Evolutionary conservation across 2,113 vertebrate genomes (phyloP).

Genomic region (Triplophysa siluroides): DNA sequence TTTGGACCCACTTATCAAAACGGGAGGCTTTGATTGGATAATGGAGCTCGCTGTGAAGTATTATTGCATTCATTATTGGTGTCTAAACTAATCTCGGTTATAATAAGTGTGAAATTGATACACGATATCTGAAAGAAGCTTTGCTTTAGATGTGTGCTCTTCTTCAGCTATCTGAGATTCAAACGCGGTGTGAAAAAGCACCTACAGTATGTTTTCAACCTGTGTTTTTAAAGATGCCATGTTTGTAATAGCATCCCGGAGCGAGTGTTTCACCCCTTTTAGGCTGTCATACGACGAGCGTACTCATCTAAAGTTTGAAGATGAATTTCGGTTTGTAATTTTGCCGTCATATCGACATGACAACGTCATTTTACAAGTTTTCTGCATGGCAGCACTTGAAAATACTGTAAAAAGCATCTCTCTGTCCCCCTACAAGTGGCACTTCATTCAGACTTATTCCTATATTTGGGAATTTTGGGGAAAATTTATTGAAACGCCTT

Average conservation of each 20-base stretch:
- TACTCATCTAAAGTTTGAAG: not conserved
- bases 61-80: constrained; percentile 28
- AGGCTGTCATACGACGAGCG: constrained; percentile 25
- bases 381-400: not conserved
- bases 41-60: not conserved
- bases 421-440: not conserved
- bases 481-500: constrained; percentile 24
- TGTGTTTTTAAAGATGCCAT: not conserved
- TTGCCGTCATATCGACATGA: constrained; percentile 34
- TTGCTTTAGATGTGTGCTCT: not conserved
- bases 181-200: not conserved
- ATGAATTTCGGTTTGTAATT: constrained; percentile 22
- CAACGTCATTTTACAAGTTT: constrained; percentile 38
- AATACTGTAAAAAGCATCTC: not conserved
- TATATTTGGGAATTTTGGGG: constrained; percentile 12
- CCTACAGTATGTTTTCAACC: not conserved
- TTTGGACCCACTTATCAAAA: not conserved
- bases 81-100: constrained; percentile 17
- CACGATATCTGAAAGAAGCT: constrained; percentile 1
- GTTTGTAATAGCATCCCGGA: not conserved
- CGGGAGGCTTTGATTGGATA: constrained; percentile 25
- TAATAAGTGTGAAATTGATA: constrained; percentile 35
- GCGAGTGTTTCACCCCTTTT: constrained; percentile 35
- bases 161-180: not conserved
- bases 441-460: constrained; percentile 15